Percentiles rank a stretch among this genome's conserved stretches.
phyloP scores from a whole-genome alignment of 2,888 invertebrate genomes.

The Philopedon plagiatum region DNA sequence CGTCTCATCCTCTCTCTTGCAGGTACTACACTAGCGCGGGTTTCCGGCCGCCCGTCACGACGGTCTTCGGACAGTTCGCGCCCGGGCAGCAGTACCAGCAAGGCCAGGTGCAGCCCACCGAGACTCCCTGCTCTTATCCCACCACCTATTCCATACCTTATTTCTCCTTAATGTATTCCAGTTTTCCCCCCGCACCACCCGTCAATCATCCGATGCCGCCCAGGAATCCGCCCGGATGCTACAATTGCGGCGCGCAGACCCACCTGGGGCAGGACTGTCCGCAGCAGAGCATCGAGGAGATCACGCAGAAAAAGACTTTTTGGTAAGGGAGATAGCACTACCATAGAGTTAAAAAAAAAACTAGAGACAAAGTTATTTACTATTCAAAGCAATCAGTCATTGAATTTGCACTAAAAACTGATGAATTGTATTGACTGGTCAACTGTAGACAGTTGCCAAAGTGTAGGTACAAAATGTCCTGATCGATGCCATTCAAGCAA shows the following conservation, averaged over 20 bases:
- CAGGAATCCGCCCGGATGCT: slow-evolving; percentile 79
- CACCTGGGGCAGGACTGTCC: slow-evolving; percentile 91
- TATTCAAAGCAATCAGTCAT: too few species aligned
- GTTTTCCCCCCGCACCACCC: slow-evolving; percentile 62
- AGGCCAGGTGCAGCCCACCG: slow-evolving; percentile 53
- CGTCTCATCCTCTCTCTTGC: slow-evolving; percentile 14
- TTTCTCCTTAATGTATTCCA: slow-evolving; percentile 66
- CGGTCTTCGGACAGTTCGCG: slow-evolving; percentile 54
- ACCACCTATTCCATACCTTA: slow-evolving; percentile 61
- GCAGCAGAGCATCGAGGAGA: slow-evolving; percentile 93
- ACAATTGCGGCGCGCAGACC: slow-evolving; percentile 90
- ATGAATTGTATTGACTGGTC: too few species aligned
- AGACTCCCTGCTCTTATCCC: slow-evolving; percentile 54
- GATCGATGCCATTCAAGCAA: too few species aligned
- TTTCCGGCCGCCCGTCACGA: slow-evolving; percentile 64
- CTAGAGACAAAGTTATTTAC: too few species aligned
- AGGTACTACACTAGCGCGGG: slow-evolving; percentile 55
- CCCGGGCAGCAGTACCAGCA: slow-evolving; percentile 57
- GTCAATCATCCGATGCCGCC: slow-evolving; percentile 72
- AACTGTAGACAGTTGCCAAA: too few species aligned
- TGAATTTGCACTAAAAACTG: too few species aligned
- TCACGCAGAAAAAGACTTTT: slow-evolving; percentile 82
- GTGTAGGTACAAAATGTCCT: too few species aligned
- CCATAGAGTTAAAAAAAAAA: too few species aligned
- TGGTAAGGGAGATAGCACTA: too few species aligned